These are phyloP conservation scores for Hemicentrotus pulcherrimus DNA, from an alignment of 35 echinoderm and acorn worm genomes.

Conservation along the genomic window DNA sequence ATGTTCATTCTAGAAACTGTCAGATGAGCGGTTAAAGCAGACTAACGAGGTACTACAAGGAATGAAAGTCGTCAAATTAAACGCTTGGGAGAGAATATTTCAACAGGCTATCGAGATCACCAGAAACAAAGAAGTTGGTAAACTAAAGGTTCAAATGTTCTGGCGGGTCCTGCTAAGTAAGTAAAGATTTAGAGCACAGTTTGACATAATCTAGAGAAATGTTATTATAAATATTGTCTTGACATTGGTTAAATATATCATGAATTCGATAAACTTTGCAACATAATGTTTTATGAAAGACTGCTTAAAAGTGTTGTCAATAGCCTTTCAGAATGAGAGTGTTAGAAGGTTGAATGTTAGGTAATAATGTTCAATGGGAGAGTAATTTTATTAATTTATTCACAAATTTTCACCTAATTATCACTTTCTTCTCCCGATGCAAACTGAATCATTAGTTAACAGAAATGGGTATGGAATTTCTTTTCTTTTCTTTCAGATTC, in stretches of 20 bases:
- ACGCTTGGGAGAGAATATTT: constrained; percentile 51
- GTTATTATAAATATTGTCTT: too few relatives aligned
- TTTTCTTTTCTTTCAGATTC: constrained; percentile 41
- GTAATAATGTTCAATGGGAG: too few relatives aligned
- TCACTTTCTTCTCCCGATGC: too few relatives aligned
- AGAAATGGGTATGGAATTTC: not conserved
- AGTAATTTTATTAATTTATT: too few relatives aligned
- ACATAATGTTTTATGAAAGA: too few relatives aligned
- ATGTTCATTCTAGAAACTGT: not conserved
- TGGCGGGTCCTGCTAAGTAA: not conserved
- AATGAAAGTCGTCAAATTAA: constrained; percentile 45
- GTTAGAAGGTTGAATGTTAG: too few relatives aligned
- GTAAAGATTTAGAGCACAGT: not conserved
- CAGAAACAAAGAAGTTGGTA: not conserved
- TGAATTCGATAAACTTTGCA: too few relatives aligned
- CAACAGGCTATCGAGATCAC: not conserved
- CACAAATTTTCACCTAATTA: too few relatives aligned
- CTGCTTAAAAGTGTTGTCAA: too few relatives aligned
- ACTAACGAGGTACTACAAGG: constrained; percentile 54
- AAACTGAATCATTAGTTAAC: too few relatives aligned
- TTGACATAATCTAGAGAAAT: not conserved
- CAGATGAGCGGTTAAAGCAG: constrained; percentile 46
- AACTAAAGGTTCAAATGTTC: not conserved
- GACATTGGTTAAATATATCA: too few relatives aligned
- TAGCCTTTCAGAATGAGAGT: too few relatives aligned